Evolutionary conservation across 2,888 invertebrate genomes (phyloP), one percentile per base, ranked within the genome.

Genomic region (Hipparchia semele): DNA sequence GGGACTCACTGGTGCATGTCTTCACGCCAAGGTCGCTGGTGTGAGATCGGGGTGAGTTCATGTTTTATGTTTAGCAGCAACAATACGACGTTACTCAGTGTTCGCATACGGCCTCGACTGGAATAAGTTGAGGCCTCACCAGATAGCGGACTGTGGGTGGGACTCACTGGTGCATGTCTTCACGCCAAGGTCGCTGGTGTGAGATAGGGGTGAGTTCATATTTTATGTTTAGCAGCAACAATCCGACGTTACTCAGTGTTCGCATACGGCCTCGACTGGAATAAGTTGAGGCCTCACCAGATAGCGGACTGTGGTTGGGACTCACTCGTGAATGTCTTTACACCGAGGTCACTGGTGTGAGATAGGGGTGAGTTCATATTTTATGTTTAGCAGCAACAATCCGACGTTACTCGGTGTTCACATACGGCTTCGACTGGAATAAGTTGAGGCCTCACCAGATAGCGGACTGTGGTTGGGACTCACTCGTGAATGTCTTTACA

Each of bases 271-370:
- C 84, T 98, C 69, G 98, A 98, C 86, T 98, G 97, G 96, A 98
- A 96, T 90, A 86, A 94, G 4, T 94, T 96, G 79, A 90, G 95
- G 78, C 95, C 96, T 75, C 96, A 23, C 56, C 13, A 56, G 56
- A 56, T 98, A 56, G 97, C 96, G 0, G 97, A 98, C 89, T 98
- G 98, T 87, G 96, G 97, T 6, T 98, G 97, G 97, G 98, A 98
- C 89, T 96, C 97, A 62, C 90, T 96, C 12, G 95, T 97, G 65
- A 96, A 96, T 84, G 95, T 97, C 64, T 97, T 96, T 84, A 95
- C 94, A 96, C 84, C 95, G 2, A 84, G 95, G 70, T 92, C 91
- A 71, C 88, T 94, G 60, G 86, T 86, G 72, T 89, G 86, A 86
- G 94, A 49, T 96, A 96, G 2, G 12, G 69, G 75, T 73, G 23